A percentile compares a stretch with the other conserved stretches of the same genome.
Conservation (phyloP, 2,113 vertebrate genomes). For the Cranoglanis bouderius region DNA sequence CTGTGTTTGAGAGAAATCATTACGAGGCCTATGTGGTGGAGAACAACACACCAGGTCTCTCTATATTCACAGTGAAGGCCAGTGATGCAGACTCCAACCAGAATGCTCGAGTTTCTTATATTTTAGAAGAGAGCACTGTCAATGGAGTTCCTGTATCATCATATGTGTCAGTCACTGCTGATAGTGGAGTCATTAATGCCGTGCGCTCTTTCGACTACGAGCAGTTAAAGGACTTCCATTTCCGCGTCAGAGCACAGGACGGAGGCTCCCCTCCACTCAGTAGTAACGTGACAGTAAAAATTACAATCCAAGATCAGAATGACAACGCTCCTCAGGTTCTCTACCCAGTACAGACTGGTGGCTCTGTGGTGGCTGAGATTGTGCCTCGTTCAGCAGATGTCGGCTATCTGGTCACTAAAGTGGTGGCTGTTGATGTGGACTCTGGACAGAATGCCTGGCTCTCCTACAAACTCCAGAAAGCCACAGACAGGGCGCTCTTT, state of each 20-base stretch:
- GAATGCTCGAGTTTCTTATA: constrained; percentile 40
- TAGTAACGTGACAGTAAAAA: constrained; percentile 56
- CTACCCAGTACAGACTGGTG: constrained; percentile 60
- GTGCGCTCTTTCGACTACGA: constrained; percentile 71
- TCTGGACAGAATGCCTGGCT: constrained; percentile 50
- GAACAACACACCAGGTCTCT: constrained; percentile 50
- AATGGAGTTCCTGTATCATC: constrained; percentile 40
- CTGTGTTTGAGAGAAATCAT: constrained; percentile 42
- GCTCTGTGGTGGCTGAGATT: constrained; percentile 52
- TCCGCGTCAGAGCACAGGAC: constrained; percentile 64
- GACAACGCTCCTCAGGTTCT: constrained; percentile 72
- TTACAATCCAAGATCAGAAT: constrained; percentile 70
- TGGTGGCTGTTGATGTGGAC: constrained; percentile 43
- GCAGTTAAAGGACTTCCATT: constrained; percentile 60
- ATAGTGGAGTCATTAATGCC: constrained; percentile 68
- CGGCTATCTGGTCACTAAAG: constrained; percentile 49
- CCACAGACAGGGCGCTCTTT: constrained; percentile 50
- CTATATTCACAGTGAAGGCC: constrained; percentile 40
- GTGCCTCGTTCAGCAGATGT: constrained; percentile 62
- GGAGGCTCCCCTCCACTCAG: constrained; percentile 57
- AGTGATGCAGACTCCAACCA: constrained; percentile 35
- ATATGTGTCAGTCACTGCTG: constrained; percentile 46
- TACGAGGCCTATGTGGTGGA: constrained; percentile 45
- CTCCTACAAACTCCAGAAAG: constrained; percentile 44
- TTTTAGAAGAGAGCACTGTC: constrained; percentile 31